Base-by-base conservation (phyloP, 1,140 invertebrate genomes). In the Calliopsis andreniformis region DNA sequence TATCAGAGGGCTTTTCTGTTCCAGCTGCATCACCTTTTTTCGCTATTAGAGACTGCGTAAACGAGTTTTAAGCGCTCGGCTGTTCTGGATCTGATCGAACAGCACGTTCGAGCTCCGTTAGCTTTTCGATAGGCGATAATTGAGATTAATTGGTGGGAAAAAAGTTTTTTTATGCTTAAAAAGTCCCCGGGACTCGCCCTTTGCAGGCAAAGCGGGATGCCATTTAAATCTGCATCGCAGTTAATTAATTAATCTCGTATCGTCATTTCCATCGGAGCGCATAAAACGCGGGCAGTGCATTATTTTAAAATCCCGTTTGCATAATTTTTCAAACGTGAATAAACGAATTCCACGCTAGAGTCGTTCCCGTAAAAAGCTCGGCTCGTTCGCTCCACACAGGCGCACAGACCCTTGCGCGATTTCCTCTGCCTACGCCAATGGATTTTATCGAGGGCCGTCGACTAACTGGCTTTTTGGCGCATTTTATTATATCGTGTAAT, bases 401-500 rank as follows among this genome's bases (percentile, higher is more conserved):
- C 5, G 3, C 6, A 1, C 7, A 3, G 32, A 1, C 6, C n/a
- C 56, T 7, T n/a, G n/a, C 45, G 18, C 56, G 56, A 59, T 59
- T 39, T 67, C 51, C 68, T 35, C 58, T 47, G n/a, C 51, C 66
- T 79, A 81, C 79, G 80, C 72, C 63, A 35, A 35, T 80, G 79
- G 61, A 66, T 81, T 82, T 82, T 81, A 82, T 82, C 80, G 72
- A 82, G 61, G 51, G 53, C 72, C 72, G 55, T 69, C 55, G 66
- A 69, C 75, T 79, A 86, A 87, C 81, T 80, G 78, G 82, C 80
- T 83, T 86, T 88, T 87, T 82, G 82, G 78, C 77, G 78, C 81
- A 82, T 87, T 88, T 87, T 86, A 86, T 85, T 83, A 85, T 86
- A 84, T 87, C 75, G 76, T 76, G 78, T 86, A 88, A 88, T 86